A percentile compares a stretch with the other conserved stretches of the same genome.
These are phyloP conservation scores for Tinea pellionella DNA, from an alignment of 2,888 invertebrate genomes.

Conservation along the genomic window DNA sequence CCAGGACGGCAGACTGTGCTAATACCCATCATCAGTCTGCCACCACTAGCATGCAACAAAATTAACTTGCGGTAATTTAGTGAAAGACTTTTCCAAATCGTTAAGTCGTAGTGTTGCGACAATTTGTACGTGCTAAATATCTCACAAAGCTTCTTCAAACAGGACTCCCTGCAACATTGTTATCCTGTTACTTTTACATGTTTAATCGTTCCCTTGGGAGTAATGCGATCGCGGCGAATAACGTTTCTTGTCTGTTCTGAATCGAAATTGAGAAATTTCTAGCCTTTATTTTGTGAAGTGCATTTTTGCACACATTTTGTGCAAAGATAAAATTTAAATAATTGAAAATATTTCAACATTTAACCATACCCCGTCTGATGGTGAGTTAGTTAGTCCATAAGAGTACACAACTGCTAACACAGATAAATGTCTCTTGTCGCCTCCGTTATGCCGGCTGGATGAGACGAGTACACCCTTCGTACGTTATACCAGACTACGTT, in stretches of 20 bases:
- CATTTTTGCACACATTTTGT: background rate
- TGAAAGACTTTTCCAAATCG: slow-evolving; percentile 27
- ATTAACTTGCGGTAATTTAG: background rate
- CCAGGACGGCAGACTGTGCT: no score
- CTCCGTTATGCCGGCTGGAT: no score
- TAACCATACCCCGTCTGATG: no score
- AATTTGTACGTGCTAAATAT: slow-evolving; percentile 63
- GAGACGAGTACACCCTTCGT: no score
- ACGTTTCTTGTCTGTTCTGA: slow-evolving; percentile 26
- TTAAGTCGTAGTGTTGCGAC: slow-evolving; percentile 56
- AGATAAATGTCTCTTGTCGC: no score
- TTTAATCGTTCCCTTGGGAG: slow-evolving; percentile 52
- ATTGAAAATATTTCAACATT: no score
- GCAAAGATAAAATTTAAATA: background rate
- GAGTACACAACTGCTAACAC: no score
- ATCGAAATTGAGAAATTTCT: slow-evolving; percentile 23
- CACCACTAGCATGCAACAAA: no score
- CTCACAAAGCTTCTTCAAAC: slow-evolving; percentile 32
- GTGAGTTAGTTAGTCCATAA: no score
- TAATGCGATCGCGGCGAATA: slow-evolving; percentile 27
- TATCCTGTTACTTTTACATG: slow-evolving; percentile 64
- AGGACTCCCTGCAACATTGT: slow-evolving; percentile 51
- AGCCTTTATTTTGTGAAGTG: no score
- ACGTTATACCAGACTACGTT: no score
- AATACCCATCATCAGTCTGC: no score